Evolutionary conservation across 2,797 vertebrate genomes (phyloP), one percentile per base, ranked within the genome.

Genomic region (Manis pentadactyla): DNA sequence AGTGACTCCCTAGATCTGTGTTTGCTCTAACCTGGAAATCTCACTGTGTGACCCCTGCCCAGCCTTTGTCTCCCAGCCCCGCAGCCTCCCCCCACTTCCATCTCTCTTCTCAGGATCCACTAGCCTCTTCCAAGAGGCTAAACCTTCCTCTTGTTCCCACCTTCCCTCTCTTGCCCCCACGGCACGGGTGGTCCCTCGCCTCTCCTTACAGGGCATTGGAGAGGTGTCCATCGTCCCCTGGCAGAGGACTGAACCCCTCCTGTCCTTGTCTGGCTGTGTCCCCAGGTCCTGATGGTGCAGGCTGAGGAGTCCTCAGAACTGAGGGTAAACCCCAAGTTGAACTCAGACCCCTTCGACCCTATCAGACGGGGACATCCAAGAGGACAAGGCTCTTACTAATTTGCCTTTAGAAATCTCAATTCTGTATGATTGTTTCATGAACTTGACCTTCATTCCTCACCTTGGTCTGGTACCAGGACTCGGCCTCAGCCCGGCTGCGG

Each of bases 391-490:
- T 55, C 17, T 74, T 59, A 46, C 19, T 39, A 86, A 51, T 42
- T 85, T 31, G 18, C 23, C 37, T 75, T 61, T 49, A 46, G 92
- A 87, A 93, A 94, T 34, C 14, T 27, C 42, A 19, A 31, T 59
- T 89, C 37, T 87, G 9, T 39, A 64, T 42, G 53, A 64, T n/a
- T 12, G 4, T 82, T 92, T 78, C 49, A 46, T 51, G 83, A 34
- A 68, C 23, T 89, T 51, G 82, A 71, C 61, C 61, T 91, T 55
- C 64, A 39, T 4, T 7, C 25, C 97, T 98, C 87, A 98, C 98
- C 98, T 98, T 98, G 84, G 91, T 98, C 69, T 98, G 98, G 91
- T 98, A 98, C 98, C 97, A 98, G 53, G 98, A 97, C 81, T 98
- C 96, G 0, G 98, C 98, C 81, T 98, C 97, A 0, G 97, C 97